phyloP scores from a whole-genome alignment of 2,888 invertebrate species.

The Stenodema calcarata region DNA sequence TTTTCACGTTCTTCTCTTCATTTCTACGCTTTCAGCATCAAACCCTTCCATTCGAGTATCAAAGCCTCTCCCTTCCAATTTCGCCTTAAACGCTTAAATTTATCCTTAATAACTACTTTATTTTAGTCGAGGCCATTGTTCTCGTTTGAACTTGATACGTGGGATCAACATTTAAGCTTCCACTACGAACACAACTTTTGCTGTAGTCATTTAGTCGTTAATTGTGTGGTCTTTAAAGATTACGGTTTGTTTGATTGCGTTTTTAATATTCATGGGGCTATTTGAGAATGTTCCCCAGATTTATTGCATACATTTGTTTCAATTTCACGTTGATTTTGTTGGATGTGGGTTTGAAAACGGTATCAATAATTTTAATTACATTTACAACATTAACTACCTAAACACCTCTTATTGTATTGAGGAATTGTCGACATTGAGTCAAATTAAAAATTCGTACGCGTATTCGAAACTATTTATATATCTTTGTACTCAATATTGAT shows the following conservation, averaged over 20 bases:
- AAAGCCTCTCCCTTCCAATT: neutral
- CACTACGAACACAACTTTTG: neutral
- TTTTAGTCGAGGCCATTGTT: neutral
- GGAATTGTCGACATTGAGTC: neutral
- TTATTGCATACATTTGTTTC: too few relatives aligned
- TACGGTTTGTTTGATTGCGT: too few relatives aligned
- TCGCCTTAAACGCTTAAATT: neutral
- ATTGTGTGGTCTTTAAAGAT: neutral
- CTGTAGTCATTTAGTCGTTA: neutral
- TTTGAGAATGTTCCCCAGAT: too few relatives aligned
- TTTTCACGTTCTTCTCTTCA: too few relatives aligned
- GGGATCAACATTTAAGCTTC: neutral
- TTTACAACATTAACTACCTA: neutral
- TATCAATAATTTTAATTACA: neutral
- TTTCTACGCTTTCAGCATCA: neutral
- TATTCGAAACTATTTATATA: neutral
- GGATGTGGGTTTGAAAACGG: neutral
- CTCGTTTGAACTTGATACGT: neutral
- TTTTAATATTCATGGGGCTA: too few relatives aligned
- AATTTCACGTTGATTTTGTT: too few relatives aligned
- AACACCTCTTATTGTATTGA: neutral
- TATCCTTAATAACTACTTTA: neutral
- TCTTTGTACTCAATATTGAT: neutral
- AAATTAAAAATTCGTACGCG: neutral
- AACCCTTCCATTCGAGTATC: neutral